A percentile compares a stretch with the other conserved stretches of the same genome.
Evolutionary conservation across 2,888 invertebrate genomes (phyloP).

Genomic region (Oxycera nigricornis): DNA sequence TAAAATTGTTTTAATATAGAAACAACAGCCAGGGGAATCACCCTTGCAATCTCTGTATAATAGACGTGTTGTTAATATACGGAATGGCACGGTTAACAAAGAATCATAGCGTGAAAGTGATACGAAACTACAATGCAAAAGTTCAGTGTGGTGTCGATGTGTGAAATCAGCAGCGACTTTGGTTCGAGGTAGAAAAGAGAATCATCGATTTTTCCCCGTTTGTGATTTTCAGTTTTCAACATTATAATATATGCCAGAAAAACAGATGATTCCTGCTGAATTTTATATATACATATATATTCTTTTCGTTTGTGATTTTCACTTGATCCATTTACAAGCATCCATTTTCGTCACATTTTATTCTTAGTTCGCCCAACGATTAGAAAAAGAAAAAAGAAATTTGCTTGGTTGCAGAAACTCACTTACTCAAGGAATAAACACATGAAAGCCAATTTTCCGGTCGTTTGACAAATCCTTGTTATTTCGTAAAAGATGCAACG

Average conservation of each 20-base stretch:
- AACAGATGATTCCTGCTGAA: too few relatives aligned
- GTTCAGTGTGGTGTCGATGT: background rate
- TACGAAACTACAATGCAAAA: background rate
- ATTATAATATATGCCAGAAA: too few relatives aligned
- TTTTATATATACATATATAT: too few relatives aligned
- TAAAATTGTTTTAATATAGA: background rate
- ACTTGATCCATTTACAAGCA: too few relatives aligned
- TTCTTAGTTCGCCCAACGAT: too few relatives aligned
- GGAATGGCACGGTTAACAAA: background rate
- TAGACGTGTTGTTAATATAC: background rate
- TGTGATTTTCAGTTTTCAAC: too few relatives aligned
- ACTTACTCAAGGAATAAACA: background rate
- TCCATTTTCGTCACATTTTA: too few relatives aligned
- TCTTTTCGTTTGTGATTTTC: too few relatives aligned
- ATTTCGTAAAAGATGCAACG: background rate
- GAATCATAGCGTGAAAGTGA: background rate
- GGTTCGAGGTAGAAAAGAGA: conserved; percentile 34
- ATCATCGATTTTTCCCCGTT: conserved; percentile 25
- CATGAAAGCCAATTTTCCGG: conserved; percentile 12
- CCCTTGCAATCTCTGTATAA: background rate
- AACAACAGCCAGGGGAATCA: conserved; percentile 9
- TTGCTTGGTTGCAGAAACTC: too few relatives aligned
- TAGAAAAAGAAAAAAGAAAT: too few relatives aligned
- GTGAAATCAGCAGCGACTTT: background rate
- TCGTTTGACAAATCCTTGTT: background rate